phyloP scores from a whole-genome alignment of 2,113 vertebrate species.

The Phaetusa simplex region DNA sequence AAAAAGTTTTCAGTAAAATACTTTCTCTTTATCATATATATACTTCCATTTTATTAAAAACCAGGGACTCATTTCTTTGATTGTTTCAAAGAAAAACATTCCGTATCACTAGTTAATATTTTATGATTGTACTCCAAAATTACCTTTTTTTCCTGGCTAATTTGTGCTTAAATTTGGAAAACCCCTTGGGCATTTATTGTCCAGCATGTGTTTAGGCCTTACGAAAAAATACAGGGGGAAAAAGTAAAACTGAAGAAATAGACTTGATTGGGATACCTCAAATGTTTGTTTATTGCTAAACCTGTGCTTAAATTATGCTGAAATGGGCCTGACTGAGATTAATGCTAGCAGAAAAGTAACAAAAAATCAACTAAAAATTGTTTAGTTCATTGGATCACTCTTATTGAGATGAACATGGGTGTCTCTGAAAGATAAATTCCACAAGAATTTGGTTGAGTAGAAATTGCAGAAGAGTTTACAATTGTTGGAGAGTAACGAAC shows the following conservation, averaged over 20 bases:
- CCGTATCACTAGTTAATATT: neutral
- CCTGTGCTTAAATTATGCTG: neutral
- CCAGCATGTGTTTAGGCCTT: neutral
- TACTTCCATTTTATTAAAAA: neutral
- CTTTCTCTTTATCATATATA: neutral
- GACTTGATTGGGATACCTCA: neutral
- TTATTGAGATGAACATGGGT: fast-evolving
- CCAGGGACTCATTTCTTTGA: neutral
- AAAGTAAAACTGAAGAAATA: neutral
- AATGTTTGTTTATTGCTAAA: neutral
- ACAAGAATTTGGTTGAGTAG: neutral
- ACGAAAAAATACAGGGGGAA: neutral
- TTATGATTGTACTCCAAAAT: neutral
- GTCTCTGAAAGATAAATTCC: neutral
- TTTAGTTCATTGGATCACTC: neutral
- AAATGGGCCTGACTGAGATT: neutral
- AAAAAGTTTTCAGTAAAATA: neutral
- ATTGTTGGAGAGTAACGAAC: neutral
- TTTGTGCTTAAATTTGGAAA: neutral
- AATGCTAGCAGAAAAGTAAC: neutral
- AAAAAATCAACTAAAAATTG: neutral
- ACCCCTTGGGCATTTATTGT: neutral
- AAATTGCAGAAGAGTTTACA: neutral
- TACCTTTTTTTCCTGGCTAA: neutral
- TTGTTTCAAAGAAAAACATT: neutral